A percentile compares a stretch with the other conserved stretches of the same genome.
phyloP scores from a whole-genome alignment of 2,888 invertebrate species.

The Petrophora chlorosata region DNA sequence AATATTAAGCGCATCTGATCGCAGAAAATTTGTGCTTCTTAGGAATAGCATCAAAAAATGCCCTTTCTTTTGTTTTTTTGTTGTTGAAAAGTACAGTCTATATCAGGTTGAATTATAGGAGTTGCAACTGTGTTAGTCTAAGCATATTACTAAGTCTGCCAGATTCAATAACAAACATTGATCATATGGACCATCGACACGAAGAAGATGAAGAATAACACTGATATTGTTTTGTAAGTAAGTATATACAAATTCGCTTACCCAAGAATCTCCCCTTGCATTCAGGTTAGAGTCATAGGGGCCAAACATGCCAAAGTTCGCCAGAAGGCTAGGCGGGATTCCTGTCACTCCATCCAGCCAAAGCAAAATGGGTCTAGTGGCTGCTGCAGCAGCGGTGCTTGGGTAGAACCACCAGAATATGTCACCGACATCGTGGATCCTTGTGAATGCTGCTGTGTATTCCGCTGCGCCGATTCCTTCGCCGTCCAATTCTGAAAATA shows the following conservation, averaged over 20 bases:
- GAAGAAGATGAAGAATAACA: too few species aligned
- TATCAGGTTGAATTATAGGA: too few species aligned
- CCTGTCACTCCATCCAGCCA: constrained; percentile 96
- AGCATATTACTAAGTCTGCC: too few species aligned
- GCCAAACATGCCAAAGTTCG: constrained; percentile 93
- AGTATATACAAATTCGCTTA: constrained; percentile 50
- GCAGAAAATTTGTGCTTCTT: too few species aligned
- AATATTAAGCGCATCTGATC: too few species aligned
- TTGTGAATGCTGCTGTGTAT: constrained; percentile 89
- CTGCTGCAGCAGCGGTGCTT: constrained; percentile 79
- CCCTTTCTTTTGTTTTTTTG: too few species aligned
- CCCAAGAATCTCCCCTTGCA: constrained; percentile 89
- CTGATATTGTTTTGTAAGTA: too few species aligned
- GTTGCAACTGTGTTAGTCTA: too few species aligned
- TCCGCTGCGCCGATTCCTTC: constrained; percentile 82
- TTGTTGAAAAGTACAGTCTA: too few species aligned
- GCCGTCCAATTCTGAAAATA: constrained; percentile 56
- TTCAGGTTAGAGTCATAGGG: constrained; percentile 87
- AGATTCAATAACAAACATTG: too few species aligned
- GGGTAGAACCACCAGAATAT: constrained; percentile 96
- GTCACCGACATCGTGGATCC: constrained; percentile 87
- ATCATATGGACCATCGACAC: too few species aligned
- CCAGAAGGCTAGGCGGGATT: constrained; percentile 90
- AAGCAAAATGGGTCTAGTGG: constrained; percentile 87
- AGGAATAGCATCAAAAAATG: too few species aligned